Percentiles rank a stretch among this genome's conserved stretches.
These are phyloP conservation scores for Epinephelus awoara DNA, from an alignment of 2,797 vertebrate genomes.

Conservation along the genomic window DNA sequence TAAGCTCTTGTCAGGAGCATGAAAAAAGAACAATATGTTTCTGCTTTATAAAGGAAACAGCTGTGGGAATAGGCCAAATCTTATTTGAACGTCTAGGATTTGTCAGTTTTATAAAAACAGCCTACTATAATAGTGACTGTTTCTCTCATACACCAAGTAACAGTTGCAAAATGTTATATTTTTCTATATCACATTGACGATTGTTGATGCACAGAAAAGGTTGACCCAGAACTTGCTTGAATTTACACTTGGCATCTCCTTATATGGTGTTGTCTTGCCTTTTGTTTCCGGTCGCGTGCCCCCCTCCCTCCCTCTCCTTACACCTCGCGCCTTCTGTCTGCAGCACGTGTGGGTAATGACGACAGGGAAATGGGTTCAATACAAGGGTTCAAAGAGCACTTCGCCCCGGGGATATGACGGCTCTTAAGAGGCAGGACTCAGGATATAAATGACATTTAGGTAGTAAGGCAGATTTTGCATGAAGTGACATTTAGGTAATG, in stretches of 20 bases:
- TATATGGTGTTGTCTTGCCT: conserved; percentile 7
- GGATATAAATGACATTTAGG: conserved; percentile 84
- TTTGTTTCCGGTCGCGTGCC: conserved; percentile 37
- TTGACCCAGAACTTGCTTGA: not conserved
- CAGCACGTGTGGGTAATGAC: conserved; percentile 77
- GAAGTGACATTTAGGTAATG: conserved; percentile 76
- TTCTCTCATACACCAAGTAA: not conserved
- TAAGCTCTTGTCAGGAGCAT: not conserved
- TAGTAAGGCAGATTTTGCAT: conserved; percentile 74
- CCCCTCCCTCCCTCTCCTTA: not conserved
- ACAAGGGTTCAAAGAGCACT: conserved; percentile 82
- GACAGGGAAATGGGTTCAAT: conserved; percentile 83
- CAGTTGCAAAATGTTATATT: not conserved
- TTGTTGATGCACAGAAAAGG: not conserved
- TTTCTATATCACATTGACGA: too few relatives aligned
- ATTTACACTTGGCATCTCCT: conserved; percentile 11
- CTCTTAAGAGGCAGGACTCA: conserved; percentile 73
- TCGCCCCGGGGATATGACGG: conserved; percentile 71
- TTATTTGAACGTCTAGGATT: not conserved
- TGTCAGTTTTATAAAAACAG: not conserved
- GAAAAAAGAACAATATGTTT: not conserved
- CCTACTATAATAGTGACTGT: not conserved
- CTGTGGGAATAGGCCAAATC: too few relatives aligned
- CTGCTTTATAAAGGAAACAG: not conserved
- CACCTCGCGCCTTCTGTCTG: conserved; percentile 45